Evolutionary conservation across 2,113 vertebrate species (phyloP), one percentile per base, ranked within the genome.

Genomic region (Atlantisia rogersi): DNA sequence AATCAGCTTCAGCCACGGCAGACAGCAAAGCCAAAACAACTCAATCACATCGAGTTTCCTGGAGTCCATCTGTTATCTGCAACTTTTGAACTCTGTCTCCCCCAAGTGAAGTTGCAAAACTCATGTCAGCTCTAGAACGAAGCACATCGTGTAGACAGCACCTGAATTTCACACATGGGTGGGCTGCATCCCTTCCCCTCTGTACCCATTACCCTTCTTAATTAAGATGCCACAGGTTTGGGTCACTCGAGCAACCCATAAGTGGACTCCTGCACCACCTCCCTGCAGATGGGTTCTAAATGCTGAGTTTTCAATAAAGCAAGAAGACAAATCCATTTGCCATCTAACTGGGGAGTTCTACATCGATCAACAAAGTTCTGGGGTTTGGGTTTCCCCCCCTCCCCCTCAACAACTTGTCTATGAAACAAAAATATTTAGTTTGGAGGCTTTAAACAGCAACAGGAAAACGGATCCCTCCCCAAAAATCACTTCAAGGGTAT

Each of bases 71-170:
- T 4, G 1, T 44, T 10, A 29, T 3, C 60, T 12, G 6, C 35
- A 56, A 14, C 60, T 86, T 91, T 18, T 10, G 24, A 88, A 35
- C 42, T 63, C 58, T 59, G 46, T 53, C 82, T 92, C 60, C 64
- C 48, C 39, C 29, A 44, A 6, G 40, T 11, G 35, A 88, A 15
- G 63, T 22, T 18, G 29, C 1, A 16, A 42, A 42, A 5, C 2
- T 5, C 13, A n/a, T 64, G 17, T 37, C 4, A 31, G 20, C 20
- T 29, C 67, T 53, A 68, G n/a, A 62, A 52, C 8, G 9, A 60
- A 62, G 32, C 0, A 1, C 10, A 12, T 4, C 3, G 0, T 46
- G 13, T 3, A 21, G 9, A 9, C 9, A 82, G 24, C 20, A 1
- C 48, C 64, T 15, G 18, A 3, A 24, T 29, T 39, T 15, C 3